Base-by-base conservation (phyloP, 2,888 invertebrate genomes). In the Cosmia pyralina region DNA sequence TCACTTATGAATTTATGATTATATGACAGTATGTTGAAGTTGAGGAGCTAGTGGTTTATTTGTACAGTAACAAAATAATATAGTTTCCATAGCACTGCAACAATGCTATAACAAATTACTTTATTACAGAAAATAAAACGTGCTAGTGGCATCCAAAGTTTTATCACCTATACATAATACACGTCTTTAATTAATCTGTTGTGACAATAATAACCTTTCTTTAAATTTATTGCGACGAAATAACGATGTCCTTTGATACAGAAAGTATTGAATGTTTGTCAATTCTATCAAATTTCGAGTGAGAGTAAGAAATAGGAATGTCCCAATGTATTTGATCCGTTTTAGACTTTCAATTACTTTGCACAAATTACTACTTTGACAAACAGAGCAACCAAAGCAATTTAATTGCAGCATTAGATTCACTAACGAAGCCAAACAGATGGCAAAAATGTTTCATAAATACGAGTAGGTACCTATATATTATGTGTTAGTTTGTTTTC, bases 131-230 rank as follows among this genome's bases (percentile, higher is more conserved):
- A 79, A 76, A 69, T 73, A 70, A 82, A 72, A 74, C 67, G 75
- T 84, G 81, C 78, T 82, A 81, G 79, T 83, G 84, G 82, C 84
- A 85, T 85, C 84, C 68, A 77, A 80, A 81, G 79, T 78, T 81
- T 75, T 71, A 77, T 86, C 72, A 75, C 73, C 67, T 72, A 72
- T 75, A 62, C 60, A 71, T 72, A 73, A 73, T 85, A 78, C 84
- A 86, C 84, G 73, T 86, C 66, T 85, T 77, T 77, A 84, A 87
- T 88, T 76, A 85, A 87, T 88, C 85, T 92, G 85, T 89, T 88
- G 88, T 90, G 92, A 92, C 92, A 92, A 92, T 92, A 91, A 91
- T 85, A 86, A 81, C 79, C 81, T 78, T 85, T 87, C 79, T 82
- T 87, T 88, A 87, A 87, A 87, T 81, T 59, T 81, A 79, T 83